Evolutionary conservation across 2,888 invertebrate species (phyloP).

Genomic region (Diploptera punctata): DNA sequence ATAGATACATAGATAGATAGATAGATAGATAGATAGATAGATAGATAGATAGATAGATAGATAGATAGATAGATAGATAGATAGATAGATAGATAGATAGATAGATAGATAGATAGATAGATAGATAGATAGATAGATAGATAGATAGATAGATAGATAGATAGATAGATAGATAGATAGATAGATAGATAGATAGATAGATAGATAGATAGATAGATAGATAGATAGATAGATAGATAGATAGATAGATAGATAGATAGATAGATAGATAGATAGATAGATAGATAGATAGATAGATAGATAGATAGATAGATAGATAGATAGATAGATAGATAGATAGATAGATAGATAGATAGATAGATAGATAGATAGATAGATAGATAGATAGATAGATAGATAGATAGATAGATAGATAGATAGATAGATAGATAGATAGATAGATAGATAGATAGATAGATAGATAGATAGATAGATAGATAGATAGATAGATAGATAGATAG

Average conservation of each 20-base stretch:
- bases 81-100: not conserved
- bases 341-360: not conserved
- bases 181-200: not conserved
- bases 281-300: not conserved
- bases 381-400: not conserved
- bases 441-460: too few species aligned
- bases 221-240: not conserved
- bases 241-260: not conserved
- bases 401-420: not conserved
- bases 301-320: not conserved
- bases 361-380: not conserved
- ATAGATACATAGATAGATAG: not conserved
- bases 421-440: not conserved
- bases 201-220: not conserved
- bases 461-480: too few species aligned
- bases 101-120: not conserved
- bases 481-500: too few species aligned
- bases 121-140: not conserved
- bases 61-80: not conserved
- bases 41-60: not conserved
- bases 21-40: not conserved
- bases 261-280: not conserved
- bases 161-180: not conserved
- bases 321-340: not conserved
- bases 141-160: not conserved